Evolutionary conservation across 2,797 vertebrate genomes (phyloP).

Genomic region (Gorsachius magnificus): DNA sequence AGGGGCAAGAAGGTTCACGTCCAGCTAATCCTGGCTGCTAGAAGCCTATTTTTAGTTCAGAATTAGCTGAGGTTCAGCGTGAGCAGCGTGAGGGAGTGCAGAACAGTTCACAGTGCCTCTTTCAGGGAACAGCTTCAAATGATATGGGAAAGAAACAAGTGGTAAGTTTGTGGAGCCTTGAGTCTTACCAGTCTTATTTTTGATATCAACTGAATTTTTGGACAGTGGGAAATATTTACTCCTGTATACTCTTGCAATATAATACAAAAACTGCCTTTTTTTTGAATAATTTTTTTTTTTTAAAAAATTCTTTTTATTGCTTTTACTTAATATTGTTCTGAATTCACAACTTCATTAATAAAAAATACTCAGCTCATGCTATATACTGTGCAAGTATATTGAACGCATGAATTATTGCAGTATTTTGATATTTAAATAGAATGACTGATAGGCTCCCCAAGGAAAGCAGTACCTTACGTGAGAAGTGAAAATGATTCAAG

Average conservation of each 20-base stretch:
- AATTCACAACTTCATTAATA: background rate
- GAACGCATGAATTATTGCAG: background rate
- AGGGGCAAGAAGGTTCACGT: background rate
- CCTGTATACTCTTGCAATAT: background rate
- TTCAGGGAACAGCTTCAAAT: slow-evolving; percentile 33
- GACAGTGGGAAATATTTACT: background rate
- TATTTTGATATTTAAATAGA: background rate
- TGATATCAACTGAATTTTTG: background rate
- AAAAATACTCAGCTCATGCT: background rate
- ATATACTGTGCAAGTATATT: background rate
- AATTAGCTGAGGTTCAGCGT: slow-evolving; percentile 63
- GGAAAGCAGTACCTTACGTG: background rate
- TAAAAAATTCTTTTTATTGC: no score
- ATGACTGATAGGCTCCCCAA: background rate
- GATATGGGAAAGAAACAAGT: slow-evolving; percentile 81
- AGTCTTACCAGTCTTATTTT: background rate
- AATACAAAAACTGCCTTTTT: background rate
- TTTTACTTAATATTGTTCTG: background rate
- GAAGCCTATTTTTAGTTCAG: slow-evolving; percentile 70
- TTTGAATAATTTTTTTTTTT: no score
- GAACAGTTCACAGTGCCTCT: slow-evolving; percentile 6
- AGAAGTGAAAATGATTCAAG: background rate
- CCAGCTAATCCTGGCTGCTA: slow-evolving; percentile 60
- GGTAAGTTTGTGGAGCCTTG: slow-evolving; percentile 73
- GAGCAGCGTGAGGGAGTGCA: background rate